A percentile compares a stretch with the other conserved stretches of the same genome.
Evolutionary conservation across 1,140 invertebrate species (phyloP).

Genomic region (Eumaeus atala): DNA sequence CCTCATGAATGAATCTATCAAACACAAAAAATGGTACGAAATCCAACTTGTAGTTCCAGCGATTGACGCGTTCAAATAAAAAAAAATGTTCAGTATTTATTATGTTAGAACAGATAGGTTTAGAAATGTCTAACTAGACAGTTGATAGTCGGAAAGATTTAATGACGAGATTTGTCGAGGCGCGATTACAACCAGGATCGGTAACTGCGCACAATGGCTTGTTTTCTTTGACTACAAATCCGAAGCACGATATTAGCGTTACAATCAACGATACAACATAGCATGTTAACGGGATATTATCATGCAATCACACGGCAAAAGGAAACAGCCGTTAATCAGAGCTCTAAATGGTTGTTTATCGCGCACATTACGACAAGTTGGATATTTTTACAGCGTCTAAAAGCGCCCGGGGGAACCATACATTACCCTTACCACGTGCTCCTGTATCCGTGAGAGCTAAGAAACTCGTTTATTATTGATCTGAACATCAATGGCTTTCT

Average conservation of each 20-base stretch:
- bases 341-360: constrained; percentile 12
- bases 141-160: too few relatives aligned
- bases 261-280: neutral
- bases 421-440: constrained; percentile 8
- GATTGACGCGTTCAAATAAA: too few relatives aligned
- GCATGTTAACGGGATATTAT: constrained; percentile 12
- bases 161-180: too few relatives aligned
- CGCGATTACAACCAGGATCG: too few relatives aligned
- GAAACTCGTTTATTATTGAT: constrained; percentile 7
- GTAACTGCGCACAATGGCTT: too few relatives aligned
- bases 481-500: neutral
- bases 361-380: constrained; percentile 13
- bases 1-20: too few relatives aligned
- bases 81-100: too few relatives aligned
- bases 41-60: too few relatives aligned
- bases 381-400: constrained; percentile 12
- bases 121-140: too few relatives aligned
- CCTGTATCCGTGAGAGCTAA: neutral
- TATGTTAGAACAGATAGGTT: too few relatives aligned
- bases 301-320: constrained; percentile 7
- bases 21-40: too few relatives aligned
- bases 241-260: neutral
- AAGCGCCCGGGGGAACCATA: constrained; percentile 7
- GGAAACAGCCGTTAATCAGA: constrained; percentile 9
- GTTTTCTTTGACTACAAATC: neutral